Conservation (phyloP, 2,888 invertebrate species). For the Uropetala carovei region DNA sequence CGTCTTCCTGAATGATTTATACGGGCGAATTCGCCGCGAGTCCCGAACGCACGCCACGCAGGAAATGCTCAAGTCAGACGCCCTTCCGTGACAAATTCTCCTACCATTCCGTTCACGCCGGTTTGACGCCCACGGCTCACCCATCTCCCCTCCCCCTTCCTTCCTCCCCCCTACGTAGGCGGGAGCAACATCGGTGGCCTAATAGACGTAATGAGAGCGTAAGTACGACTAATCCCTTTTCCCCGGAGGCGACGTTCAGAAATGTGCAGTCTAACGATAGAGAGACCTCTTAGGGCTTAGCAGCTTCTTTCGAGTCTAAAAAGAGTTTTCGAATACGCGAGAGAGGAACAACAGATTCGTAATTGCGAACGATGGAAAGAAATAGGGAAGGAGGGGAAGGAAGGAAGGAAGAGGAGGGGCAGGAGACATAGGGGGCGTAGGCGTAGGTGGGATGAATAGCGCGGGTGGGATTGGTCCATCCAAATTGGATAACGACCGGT, state of each 20-base stretch:
- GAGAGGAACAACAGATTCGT: neutral
- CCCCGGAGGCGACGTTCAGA: neutral
- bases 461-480: neutral
- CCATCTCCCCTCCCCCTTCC: neutral
- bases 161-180: neutral
- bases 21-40: no score
- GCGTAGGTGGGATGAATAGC: neutral
- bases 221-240: neutral
- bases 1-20: no score
- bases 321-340: neutral
- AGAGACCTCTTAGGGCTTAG: neutral
- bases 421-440: neutral
- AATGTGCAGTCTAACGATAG: neutral
- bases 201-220: neutral
- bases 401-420: neutral
- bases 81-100: no score
- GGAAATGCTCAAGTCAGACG: no score
- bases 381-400: neutral
- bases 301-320: neutral
- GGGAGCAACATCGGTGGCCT: neutral
- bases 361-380: neutral
- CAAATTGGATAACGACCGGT: slow-evolving; percentile 31
- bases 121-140: neutral
- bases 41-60: no score
- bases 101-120: neutral